Evolutionary conservation across 2,888 invertebrate genomes (phyloP).

Genomic region (Orthosia cruda): DNA sequence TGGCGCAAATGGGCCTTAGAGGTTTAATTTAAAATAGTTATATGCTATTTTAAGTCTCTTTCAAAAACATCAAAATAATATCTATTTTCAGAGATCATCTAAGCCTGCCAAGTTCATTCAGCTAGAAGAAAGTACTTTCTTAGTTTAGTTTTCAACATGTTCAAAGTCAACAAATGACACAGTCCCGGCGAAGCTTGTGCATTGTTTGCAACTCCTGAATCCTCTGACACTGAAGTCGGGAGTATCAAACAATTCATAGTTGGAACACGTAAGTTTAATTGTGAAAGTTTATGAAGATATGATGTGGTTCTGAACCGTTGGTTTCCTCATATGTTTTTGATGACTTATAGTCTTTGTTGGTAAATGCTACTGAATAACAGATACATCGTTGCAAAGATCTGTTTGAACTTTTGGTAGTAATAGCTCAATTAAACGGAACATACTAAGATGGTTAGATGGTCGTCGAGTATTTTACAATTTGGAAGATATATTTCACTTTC

Average conservation of each 20-base stretch:
- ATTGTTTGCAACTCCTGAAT: constrained; percentile 59
- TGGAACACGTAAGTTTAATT: constrained; percentile 29
- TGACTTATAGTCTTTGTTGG: constrained; percentile 7
- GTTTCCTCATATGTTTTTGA: not conserved
- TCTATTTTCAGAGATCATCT: not conserved
- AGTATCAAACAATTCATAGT: constrained; percentile 59
- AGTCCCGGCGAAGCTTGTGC: constrained; percentile 41
- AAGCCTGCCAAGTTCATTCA: constrained; percentile 25
- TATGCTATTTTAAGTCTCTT: not conserved
- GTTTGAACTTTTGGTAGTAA: not conserved
- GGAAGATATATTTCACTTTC: too few species aligned
- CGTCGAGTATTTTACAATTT: too few species aligned
- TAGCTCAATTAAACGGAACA: too few species aligned
- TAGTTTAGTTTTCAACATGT: constrained; percentile 55
- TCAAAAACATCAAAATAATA: not conserved
- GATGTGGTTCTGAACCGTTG: not conserved
- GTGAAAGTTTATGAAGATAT: constrained; percentile 37
- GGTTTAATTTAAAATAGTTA: too few species aligned
- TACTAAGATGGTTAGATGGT: too few species aligned
- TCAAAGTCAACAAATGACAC: constrained; percentile 57
- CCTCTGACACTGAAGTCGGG: constrained; percentile 41
- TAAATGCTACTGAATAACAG: not conserved
- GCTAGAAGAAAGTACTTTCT: constrained; percentile 44
- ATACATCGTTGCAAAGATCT: not conserved
- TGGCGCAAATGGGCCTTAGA: too few species aligned